phyloP scores from a whole-genome alignment of 2,113 vertebrate species.

The Prietella phreatophila region DNA sequence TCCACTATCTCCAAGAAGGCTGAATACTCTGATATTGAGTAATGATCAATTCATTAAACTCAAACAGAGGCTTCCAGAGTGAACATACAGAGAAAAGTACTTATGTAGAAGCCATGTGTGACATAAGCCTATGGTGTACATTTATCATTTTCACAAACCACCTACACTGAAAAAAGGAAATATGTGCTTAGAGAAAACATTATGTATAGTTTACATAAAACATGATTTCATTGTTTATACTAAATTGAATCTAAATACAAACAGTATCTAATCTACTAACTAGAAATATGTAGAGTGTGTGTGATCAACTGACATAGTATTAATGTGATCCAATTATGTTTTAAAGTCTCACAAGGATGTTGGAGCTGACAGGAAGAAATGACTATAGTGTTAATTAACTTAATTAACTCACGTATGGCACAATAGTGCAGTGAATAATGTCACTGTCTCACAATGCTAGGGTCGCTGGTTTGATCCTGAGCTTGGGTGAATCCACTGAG shows the following conservation, averaged over 20 bases:
- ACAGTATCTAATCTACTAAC: neutral
- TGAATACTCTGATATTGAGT: too few species aligned
- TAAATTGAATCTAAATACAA: neutral
- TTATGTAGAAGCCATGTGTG: neutral
- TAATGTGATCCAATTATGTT: neutral
- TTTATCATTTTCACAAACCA: neutral
- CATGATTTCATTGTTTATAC: neutral
- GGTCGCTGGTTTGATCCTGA: neutral
- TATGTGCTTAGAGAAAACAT: neutral
- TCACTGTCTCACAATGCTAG: neutral
- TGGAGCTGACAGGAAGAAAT: neutral
- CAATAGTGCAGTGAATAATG: neutral
- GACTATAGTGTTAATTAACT: neutral
- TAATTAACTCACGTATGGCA: neutral
- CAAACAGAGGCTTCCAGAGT: neutral
- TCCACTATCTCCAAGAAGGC: neutral
- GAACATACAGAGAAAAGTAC: neutral
- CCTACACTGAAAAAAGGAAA: constrained; percentile 5
- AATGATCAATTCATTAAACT: neutral
- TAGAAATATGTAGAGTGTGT: neutral
- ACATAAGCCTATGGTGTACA: neutral
- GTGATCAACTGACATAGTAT: neutral
- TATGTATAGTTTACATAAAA: neutral
- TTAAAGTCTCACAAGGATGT: neutral
- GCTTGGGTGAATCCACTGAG: neutral